Evolutionary conservation across 2,888 invertebrate species (phyloP), one percentile per base, ranked within the genome.

Genomic region (Dorcus parallelipipedus): DNA sequence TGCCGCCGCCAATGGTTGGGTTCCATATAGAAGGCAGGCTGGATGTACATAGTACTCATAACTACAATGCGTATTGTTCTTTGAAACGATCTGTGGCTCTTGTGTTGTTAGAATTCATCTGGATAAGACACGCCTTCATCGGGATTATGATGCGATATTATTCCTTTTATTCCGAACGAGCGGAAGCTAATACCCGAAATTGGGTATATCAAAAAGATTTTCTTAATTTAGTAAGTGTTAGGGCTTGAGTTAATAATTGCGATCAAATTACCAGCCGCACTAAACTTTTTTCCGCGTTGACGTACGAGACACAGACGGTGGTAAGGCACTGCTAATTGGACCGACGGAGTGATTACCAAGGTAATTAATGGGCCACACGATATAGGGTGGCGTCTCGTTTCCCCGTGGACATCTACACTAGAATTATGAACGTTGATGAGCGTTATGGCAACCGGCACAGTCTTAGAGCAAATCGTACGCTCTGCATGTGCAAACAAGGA

Each of bases 351-450:
- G 73, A 74, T 74, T 74, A 75, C 70, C 65, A 69, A 70, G 72
- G 70, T 73, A 74, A 75, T 73, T 75, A 75, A 75, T 75, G 75
- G 69, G 73, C 68, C 69, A 73, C 68, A 68, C 70, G 72, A 73
- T 72, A 71, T 70, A 57, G 65, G 63, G 63, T 63, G 58, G 63
- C 60, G 38, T 59, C 49, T 38, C 60, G 63, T 55, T 58, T 62
- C 68, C 65, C 68, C 59, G 63, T 64, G 63, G 64, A 68, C 64
- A 63, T 64, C 64, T 64, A 60, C 64, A 65, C 66, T 63, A 64
- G 54, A 67, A 68, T 68, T 67, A 59, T 64, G 63, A 68, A 64
- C 26, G 6, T 7, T 33, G 26, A 33, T 33, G 26, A 33, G 26
- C 26, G 26, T 33, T 33, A 33, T 33, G 26, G 26, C 26, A 26